Percentiles rank a stretch among this genome's conserved stretches.
These are phyloP conservation scores for Rambutsinella grinnellia DNA, from an alignment of 2,888 invertebrate species.

Conservation along the genomic window DNA sequence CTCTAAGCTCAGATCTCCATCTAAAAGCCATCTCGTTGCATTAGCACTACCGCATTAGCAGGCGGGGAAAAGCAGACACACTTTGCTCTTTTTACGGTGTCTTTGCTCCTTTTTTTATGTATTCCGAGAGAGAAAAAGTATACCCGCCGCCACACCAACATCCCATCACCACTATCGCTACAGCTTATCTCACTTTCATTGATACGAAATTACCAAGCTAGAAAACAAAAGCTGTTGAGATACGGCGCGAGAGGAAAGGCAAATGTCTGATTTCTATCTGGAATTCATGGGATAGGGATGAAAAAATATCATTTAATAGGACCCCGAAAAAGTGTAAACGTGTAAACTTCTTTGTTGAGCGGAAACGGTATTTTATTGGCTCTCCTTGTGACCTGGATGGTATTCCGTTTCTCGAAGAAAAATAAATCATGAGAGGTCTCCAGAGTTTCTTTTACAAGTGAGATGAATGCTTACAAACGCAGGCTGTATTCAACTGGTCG, in stretches of 20 bases:
- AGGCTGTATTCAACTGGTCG: no score
- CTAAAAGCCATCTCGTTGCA: conserved; percentile 57
- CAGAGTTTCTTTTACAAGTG: no score
- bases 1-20: conserved; percentile 53
- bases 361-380: no score
- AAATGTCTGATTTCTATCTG: conserved; percentile 26
- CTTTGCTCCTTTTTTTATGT: conserved; percentile 38
- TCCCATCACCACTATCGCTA: background rate
- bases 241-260: background rate
- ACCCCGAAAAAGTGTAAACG: conserved; percentile 13
- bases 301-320: no score
- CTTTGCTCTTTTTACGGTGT: conserved; percentile 17
- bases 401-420: no score
- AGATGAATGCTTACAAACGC: no score
- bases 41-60: conserved; percentile 50
- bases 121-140: conserved; percentile 28
- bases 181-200: conserved; percentile 35
- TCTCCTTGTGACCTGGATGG: no score
- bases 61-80: background rate
- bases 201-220: conserved; percentile 5
- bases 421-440: no score
- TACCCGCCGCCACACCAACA: background rate
- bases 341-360: conserved; percentile 24
- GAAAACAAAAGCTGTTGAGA: conserved; percentile 2
- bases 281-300: conserved; percentile 9